These are phyloP conservation scores for Phataginus tricuspis DNA, from an alignment of 2,797 vertebrate species.

Conservation along the genomic window DNA sequence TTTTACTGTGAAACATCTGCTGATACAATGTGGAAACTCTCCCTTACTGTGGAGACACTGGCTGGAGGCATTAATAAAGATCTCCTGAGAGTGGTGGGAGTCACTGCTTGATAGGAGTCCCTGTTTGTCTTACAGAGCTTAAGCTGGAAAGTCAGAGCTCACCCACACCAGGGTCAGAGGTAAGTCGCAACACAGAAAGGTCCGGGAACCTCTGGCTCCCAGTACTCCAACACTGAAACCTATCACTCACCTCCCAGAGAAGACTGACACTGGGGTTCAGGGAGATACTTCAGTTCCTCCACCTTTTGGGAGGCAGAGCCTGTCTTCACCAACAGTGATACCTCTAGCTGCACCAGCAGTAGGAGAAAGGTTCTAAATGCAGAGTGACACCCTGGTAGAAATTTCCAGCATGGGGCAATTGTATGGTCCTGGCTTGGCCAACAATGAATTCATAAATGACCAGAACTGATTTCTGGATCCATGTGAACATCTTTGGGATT, in stretches of 20 bases:
- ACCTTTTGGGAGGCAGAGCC: not conserved
- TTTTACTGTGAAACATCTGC: not conserved
- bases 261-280: too few species aligned
- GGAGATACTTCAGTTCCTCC: not conserved
- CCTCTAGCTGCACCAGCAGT: not conserved
- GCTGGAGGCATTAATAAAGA: not conserved
- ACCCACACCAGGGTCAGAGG: not conserved
- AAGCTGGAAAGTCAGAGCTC: not conserved
- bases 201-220: not conserved
- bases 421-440: constrained; percentile 28
- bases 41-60: not conserved
- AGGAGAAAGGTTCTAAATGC: not conserved
- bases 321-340: not conserved
- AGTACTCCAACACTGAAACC: not conserved
- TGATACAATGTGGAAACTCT: not conserved
- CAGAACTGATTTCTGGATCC: constrained; percentile 44
- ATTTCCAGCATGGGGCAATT: not conserved
- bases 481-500: constrained; percentile 11
- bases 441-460: constrained; percentile 25
- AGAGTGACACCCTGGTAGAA: not conserved
- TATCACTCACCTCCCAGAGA: not conserved
- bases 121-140: not conserved
- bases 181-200: not conserved
- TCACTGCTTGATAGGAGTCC: too few species aligned
- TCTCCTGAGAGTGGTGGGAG: not conserved